phyloP scores from a whole-genome alignment of 1,140 invertebrate genomes.

The Drosophila ironensis region DNA sequence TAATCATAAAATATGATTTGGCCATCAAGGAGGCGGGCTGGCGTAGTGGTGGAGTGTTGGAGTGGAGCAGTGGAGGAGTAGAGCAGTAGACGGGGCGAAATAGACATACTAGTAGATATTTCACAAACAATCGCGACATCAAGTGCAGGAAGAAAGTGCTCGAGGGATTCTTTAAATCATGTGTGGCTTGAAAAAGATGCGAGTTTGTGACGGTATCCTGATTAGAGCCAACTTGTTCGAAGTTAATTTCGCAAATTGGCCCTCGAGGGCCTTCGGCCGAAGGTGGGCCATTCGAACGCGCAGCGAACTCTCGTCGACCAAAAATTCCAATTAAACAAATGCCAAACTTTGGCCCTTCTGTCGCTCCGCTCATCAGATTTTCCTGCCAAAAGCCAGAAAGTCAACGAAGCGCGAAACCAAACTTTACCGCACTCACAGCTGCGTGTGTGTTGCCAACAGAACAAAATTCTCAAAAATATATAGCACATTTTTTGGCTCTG shows the following conservation, averaged over 20 bases:
- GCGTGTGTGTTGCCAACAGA: conserved; percentile 6
- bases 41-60: too few relatives aligned
- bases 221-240: conserved; percentile 41
- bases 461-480: conserved; percentile 7
- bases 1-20: conserved; percentile 47
- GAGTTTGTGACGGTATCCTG: conserved; percentile 9
- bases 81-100: conserved; percentile 31
- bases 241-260: conserved; percentile 51
- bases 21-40: conserved; percentile 40
- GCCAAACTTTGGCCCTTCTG: conserved; percentile 61
- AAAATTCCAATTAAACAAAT: conserved; percentile 78
- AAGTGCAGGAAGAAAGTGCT: conserved; percentile 24
- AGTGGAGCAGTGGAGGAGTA: too few relatives aligned
- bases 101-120: too few relatives aligned
- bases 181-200: too few relatives aligned
- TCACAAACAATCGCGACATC: too few relatives aligned
- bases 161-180: background rate
- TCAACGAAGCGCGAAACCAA: conserved; percentile 27
- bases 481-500: background rate
- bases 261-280: conserved; percentile 9
- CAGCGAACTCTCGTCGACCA: too few relatives aligned
- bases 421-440: conserved; percentile 15
- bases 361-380: conserved; percentile 20
- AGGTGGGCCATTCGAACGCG: conserved; percentile 4
- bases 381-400: conserved; percentile 18